Evolutionary conservation across 2,113 vertebrate genomes (phyloP).

Genomic region (Leucosticte australis): DNA sequence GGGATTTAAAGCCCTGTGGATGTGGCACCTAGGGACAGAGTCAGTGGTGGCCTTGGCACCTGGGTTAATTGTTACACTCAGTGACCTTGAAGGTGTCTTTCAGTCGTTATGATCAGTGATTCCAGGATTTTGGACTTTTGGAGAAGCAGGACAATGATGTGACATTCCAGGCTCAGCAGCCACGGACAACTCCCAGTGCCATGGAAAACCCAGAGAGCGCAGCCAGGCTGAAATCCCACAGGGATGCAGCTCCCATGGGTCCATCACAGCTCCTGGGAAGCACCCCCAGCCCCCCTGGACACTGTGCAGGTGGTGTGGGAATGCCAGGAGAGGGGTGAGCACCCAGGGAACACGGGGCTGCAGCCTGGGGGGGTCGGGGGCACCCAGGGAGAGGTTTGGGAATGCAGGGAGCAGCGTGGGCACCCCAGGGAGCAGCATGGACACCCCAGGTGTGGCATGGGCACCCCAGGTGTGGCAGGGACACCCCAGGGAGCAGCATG

Average conservation of each 20-base stretch:
- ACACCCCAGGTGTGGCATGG: background rate
- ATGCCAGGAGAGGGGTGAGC: no score
- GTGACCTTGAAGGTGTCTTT: background rate
- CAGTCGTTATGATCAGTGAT: rapidly evolving
- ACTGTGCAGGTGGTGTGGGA: rapidly evolving
- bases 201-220: rapidly evolving
- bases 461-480: no score
- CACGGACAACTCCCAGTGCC: no score
- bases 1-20: background rate
- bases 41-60: background rate
- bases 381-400: background rate
- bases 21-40: background rate
- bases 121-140: rapidly evolving
- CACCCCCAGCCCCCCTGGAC: background rate
- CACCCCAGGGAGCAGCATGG: background rate
- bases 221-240: rapidly evolving
- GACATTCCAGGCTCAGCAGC: rapidly evolving
- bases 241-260: rapidly evolving
- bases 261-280: background rate
- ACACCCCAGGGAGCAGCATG: no score
- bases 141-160: rapidly evolving
- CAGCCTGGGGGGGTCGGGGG: background rate
- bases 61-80: background rate
- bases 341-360: background rate
- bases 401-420: background rate